These are phyloP conservation scores for Medauroidea extradentata DNA, from an alignment of 1,140 invertebrate species.

Conservation along the genomic window DNA sequence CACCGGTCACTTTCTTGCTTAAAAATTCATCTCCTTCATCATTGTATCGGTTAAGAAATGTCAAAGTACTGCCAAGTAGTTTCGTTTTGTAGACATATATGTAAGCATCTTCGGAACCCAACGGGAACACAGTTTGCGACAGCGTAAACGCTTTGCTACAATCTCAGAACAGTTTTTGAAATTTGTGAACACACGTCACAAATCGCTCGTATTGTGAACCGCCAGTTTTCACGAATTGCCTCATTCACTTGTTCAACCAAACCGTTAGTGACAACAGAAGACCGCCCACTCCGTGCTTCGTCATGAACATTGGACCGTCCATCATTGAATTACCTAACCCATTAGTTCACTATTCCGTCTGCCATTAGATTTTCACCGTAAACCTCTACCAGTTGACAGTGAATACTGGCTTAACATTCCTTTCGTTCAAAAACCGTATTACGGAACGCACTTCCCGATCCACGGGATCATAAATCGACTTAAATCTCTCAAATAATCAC, in stretches of 20 bases:
- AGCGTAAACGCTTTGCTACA: no score
- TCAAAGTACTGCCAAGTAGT: no score
- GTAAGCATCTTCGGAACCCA: no score
- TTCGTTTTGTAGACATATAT: no score
- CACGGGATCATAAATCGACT: slow-evolving; percentile 8
- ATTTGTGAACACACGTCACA: background rate
- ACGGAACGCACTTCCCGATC: slow-evolving; percentile 7
- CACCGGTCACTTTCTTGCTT: no score
- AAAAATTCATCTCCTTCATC: no score
- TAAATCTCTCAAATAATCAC: slow-evolving; percentile 2
- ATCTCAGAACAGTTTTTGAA: no score
- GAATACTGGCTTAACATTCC: slow-evolving; percentile 14
- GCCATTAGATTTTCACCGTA: slow-evolving; percentile 24
- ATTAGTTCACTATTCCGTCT: slow-evolving; percentile 23
- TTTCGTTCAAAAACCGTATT: background rate
- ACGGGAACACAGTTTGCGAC: no score
- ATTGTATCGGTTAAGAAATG: no score
- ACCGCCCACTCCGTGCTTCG: slow-evolving; percentile 14
- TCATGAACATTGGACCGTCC: slow-evolving; percentile 15
- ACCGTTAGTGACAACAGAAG: slow-evolving; percentile 10
- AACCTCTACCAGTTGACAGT: slow-evolving; percentile 9
- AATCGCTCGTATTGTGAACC: background rate
- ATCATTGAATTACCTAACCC: slow-evolving; percentile 20
- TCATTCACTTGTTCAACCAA: slow-evolving; percentile 8
- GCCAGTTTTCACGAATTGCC: slow-evolving; percentile 6